Base-by-base conservation (phyloP, 1,140 invertebrate species). In the Aphelenchoides avenae region DNA sequence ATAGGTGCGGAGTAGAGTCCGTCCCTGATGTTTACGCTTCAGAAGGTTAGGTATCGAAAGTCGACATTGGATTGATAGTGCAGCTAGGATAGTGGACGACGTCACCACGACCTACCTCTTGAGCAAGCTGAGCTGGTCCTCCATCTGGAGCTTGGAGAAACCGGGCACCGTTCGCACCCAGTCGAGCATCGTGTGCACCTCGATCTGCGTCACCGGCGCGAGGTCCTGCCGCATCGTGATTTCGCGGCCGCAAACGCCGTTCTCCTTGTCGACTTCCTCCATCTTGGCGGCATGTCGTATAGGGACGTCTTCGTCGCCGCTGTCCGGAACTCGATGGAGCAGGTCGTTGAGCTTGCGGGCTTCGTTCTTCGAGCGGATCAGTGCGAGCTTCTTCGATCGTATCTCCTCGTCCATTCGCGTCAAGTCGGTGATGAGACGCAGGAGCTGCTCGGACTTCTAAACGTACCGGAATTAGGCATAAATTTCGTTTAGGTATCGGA, bases 181-280 rank as follows among this genome's bases (percentile, higher is more conserved):
- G 30, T 58, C 59, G 27, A 58, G 13, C 18, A 60, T 26, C 18
- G 54, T 15, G 13, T 24, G 30, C 13, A 58, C 15, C 42, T 58
- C 57, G 11, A 18, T 18, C 2, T 39, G 47, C 7, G 56, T 61
- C 4, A 41, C 31, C 7, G 15, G 26, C 13, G 50, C 55, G 34
- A 57, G 54, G 31, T 57, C 55, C n/a, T n/a, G n/a, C n/a, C 4
- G 33, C 29, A 31, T 36, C 9, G 33, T 37, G 20, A 50, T 37
- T 29, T 37, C 41, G 22, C 48, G 48, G 18, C 36, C 33, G 26
- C 33, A 20, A 50, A 26, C 44, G 5, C 29, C 44, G 26, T 47
- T 31, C 20, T 47, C 30, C 26, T 47, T n/a, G n/a, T n/a, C n/a
- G n/a, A n/a, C n/a, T n/a, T n/a, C n/a, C n/a, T n/a, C n/a, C n/a